These are phyloP conservation scores for Notothenia coriiceps DNA, from an alignment of 2,113 vertebrate genomes.

Conservation along the genomic window DNA sequence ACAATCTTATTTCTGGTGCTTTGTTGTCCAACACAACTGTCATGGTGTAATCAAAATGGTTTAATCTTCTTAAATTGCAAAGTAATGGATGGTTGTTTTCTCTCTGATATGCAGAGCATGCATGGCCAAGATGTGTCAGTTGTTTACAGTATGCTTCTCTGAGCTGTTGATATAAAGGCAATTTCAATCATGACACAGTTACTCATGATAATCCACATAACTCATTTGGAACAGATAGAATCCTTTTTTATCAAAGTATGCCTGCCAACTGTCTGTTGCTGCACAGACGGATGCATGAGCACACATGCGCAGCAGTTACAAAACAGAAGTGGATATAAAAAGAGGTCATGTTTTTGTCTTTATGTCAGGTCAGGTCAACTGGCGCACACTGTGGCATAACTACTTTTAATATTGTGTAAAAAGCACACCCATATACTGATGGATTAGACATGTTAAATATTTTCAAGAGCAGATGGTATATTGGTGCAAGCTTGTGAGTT, in stretches of 20 bases:
- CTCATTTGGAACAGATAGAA: constrained; percentile 27
- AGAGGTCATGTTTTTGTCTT: not conserved
- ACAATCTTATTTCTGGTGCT: not conserved
- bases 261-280: constrained; percentile 18
- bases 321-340: not conserved
- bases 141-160: not conserved
- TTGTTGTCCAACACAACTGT: not conserved
- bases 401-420: too few relatives aligned
- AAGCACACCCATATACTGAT: too few relatives aligned
- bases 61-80: constrained; percentile 3
- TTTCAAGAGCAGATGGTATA: too few relatives aligned
- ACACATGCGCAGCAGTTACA: not conserved
- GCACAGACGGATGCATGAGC: constrained; percentile 3
- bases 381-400: too few relatives aligned
- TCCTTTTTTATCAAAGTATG: constrained; percentile 31
- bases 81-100: constrained; percentile 22
- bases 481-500: too few relatives aligned
- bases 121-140: not conserved
- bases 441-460: too few relatives aligned
- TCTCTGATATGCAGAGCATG: not conserved
- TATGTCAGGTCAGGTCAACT: not conserved
- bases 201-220: constrained; percentile 21
- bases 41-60: constrained; percentile 1
- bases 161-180: constrained; percentile 16
- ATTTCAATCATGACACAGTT: constrained; percentile 20